phyloP scores from a whole-genome alignment of 2,797 vertebrate genomes.

The Molothrus aeneus region DNA sequence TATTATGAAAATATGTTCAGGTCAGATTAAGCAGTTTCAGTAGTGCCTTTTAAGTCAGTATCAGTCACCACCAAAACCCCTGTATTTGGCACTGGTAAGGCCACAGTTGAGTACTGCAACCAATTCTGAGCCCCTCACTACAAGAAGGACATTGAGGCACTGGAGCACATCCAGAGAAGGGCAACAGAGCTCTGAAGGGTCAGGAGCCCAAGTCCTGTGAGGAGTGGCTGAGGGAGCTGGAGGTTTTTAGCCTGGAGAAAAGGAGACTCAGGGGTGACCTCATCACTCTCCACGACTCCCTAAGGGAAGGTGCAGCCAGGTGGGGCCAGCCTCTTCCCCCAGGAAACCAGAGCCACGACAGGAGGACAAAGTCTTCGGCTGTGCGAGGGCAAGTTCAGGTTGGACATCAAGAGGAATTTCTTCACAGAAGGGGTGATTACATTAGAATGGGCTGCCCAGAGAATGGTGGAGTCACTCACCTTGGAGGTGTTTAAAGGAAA shows the following conservation, averaged over 20 bases:
- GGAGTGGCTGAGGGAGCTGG: not conserved
- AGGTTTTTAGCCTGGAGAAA: not conserved
- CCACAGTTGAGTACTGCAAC: not conserved
- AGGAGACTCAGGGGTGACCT: not conserved
- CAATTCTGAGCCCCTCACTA: not conserved
- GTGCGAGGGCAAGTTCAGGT: not conserved
- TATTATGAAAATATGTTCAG: not conserved
- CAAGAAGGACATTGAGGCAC: not conserved
- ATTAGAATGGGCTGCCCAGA: not conserved
- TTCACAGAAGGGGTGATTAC: not conserved
- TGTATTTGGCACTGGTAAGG: not conserved
- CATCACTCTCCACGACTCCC: rapidly evolving
- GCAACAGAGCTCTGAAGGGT: not conserved
- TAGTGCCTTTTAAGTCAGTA: not conserved
- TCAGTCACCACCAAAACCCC: not conserved
- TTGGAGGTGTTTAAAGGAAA: not conserved
- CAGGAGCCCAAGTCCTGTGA: not conserved
- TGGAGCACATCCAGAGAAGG: not conserved
- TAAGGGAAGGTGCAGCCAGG: not conserved
- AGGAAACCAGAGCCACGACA: not conserved
- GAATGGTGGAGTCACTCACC: not conserved
- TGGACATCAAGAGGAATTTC: not conserved
- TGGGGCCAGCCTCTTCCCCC: not conserved
- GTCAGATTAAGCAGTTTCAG: not conserved
- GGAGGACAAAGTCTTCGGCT: not conserved